Percentiles rank a stretch among this genome's conserved stretches.
Conservation (phyloP, 2,888 invertebrate species). For the Syritta pipiens region DNA sequence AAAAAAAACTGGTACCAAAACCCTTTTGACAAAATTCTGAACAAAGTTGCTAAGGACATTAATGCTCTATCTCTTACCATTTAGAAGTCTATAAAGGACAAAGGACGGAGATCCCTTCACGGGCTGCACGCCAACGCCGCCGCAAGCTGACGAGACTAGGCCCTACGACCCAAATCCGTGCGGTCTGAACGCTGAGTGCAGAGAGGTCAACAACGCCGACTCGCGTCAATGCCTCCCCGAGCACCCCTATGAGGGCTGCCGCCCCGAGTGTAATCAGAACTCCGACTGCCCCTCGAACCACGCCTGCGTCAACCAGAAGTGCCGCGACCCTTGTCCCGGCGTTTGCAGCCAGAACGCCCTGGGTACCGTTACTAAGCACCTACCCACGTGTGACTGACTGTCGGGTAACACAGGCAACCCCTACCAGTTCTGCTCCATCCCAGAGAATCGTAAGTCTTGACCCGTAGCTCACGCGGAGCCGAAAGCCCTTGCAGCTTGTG, state of each 20-base stretch:
- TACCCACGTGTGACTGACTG: constrained; percentile 85
- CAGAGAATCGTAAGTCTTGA: constrained; percentile 81
- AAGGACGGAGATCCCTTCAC: constrained; percentile 85
- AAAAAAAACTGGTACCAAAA: too few relatives aligned
- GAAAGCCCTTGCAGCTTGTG: too few relatives aligned
- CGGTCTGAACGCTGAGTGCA: constrained; percentile 84
- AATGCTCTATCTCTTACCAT: too few relatives aligned
- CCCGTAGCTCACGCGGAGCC: too few relatives aligned
- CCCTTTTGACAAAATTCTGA: too few relatives aligned
- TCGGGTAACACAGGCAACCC: constrained; percentile 88
- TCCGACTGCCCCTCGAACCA: too few relatives aligned
- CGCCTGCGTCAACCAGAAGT: too few relatives aligned
- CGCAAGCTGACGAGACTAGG: constrained; percentile 74
- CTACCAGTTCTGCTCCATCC: constrained; percentile 83
- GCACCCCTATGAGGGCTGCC: constrained; percentile 86
- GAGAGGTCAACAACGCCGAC: constrained; percentile 84
- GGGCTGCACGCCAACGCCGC: constrained; percentile 78
- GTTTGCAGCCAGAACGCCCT: constrained; percentile 87
- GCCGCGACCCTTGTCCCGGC: constrained; percentile 89
- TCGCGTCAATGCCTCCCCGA: constrained; percentile 85
- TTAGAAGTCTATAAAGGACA: too few relatives aligned
- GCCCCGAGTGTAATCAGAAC: too few relatives aligned
- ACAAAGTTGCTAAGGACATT: too few relatives aligned
- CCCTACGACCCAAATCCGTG: constrained; percentile 85
- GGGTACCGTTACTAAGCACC: constrained; percentile 86